Evolutionary conservation across 2,113 vertebrate species (phyloP).

Genomic region (Phaethornis superciliosus): DNA sequence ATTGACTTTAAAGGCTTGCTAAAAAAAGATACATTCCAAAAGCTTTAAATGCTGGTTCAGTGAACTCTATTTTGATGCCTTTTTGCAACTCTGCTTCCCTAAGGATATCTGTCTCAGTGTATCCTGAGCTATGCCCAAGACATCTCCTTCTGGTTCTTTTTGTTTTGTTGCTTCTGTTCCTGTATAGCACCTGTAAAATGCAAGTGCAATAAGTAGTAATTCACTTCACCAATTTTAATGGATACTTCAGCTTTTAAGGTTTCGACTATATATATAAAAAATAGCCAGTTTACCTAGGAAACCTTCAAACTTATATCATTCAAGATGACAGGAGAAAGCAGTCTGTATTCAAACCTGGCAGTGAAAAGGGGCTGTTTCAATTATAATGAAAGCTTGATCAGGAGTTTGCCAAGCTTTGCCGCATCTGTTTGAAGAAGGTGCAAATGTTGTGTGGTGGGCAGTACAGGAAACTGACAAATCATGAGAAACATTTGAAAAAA

Average conservation of each 20-base stretch:
- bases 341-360: not conserved
- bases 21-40: conserved; percentile 8
- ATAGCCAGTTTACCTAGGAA: not conserved
- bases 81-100: conserved; percentile 39
- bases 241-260: not conserved
- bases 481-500: not conserved
- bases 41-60: not conserved
- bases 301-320: not conserved
- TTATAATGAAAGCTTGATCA: not conserved
- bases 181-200: not conserved
- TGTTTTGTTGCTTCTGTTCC: not conserved
- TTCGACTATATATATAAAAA: not conserved
- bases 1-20: conserved; percentile 32
- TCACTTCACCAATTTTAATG: not conserved
- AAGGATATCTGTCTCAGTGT: not conserved
- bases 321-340: not conserved
- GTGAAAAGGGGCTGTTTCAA: not conserved
- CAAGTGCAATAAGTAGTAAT: not conserved
- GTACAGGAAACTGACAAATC: not conserved
- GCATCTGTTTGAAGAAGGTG: not conserved
- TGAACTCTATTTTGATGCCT: conserved; percentile 38
- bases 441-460: not conserved
- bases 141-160: not conserved
- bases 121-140: not conserved
- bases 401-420: not conserved